A percentile compares a stretch with the other conserved stretches of the same genome.
Conservation (phyloP, 37 sponge, comb jelly and placozoan genomes). For the Petrosia ficiformis region DNA sequence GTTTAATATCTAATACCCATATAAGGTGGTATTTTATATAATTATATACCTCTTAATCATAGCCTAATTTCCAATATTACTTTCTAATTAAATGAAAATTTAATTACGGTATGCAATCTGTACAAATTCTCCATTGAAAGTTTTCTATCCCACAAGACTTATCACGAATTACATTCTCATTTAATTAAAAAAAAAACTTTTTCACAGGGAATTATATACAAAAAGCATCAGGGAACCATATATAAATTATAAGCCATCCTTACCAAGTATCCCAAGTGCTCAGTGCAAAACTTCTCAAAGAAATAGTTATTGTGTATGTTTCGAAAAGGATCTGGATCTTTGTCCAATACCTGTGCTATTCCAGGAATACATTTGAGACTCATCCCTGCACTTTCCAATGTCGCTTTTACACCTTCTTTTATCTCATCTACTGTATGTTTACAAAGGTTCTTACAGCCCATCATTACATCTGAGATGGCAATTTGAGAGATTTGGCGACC, state of each 20-base stretch:
- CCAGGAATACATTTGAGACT: neutral
- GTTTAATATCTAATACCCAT: too few relatives aligned
- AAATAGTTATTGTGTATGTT: constrained; percentile 2
- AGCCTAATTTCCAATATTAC: too few relatives aligned
- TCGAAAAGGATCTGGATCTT: constrained; percentile 21
- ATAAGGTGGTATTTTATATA: too few relatives aligned
- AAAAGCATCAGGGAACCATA: neutral
- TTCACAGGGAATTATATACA: neutral
- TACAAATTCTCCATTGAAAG: too few relatives aligned
- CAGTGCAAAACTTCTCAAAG: constrained; percentile 15
- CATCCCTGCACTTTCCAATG: neutral
- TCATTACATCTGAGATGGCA: constrained; percentile 13
- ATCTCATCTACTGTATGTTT: neutral
- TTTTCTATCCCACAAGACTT: neutral
- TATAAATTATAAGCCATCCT: neutral
- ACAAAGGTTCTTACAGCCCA: neutral
- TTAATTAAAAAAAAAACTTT: neutral
- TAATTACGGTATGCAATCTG: too few relatives aligned
- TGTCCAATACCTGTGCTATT: neutral
- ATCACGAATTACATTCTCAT: neutral
- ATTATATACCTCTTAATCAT: too few relatives aligned
- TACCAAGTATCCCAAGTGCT: constrained; percentile 17
- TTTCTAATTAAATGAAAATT: too few relatives aligned
- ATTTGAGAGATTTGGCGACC: constrained; percentile 14
- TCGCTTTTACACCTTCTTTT: constrained; percentile 2